phyloP scores from a whole-genome alignment of 2,797 vertebrate genomes.

The Pseudopleuronectes americanus region DNA sequence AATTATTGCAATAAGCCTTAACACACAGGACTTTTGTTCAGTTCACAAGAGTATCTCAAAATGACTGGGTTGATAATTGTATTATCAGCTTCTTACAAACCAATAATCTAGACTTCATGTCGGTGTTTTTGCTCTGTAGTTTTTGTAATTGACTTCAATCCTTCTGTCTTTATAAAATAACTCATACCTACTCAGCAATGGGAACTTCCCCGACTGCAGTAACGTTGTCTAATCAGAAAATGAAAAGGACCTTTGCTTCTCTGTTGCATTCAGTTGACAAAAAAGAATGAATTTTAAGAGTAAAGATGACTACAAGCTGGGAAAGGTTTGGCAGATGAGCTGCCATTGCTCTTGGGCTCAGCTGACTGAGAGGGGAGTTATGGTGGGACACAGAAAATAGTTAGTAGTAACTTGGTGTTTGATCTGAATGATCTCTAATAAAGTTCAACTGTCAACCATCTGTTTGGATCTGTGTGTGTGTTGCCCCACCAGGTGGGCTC shows the following conservation, averaged over 20 bases:
- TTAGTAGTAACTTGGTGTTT: neutral
- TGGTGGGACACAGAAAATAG: no score
- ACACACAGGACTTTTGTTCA: no score
- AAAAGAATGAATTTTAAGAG: neutral
- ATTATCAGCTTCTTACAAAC: no score
- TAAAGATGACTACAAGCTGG: neutral
- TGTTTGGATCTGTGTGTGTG: conserved; percentile 16
- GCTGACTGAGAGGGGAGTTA: no score
- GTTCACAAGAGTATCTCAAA: no score
- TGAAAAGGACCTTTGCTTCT: neutral
- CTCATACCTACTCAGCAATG: no score
- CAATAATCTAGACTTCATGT: neutral
- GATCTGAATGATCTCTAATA: neutral
- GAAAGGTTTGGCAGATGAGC: conserved; percentile 3
- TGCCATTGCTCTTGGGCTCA: neutral
- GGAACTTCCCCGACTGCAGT: no score
- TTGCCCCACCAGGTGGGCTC: conserved; percentile 49
- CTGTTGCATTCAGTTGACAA: no score
- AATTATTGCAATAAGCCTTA: no score
- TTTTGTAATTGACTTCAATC: neutral
- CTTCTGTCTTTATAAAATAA: neutral
- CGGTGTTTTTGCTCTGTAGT: neutral
- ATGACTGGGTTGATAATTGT: no score
- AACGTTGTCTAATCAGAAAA: no score
- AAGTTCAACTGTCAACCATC: conserved; percentile 5